These are phyloP conservation scores for Arge pagana DNA, from an alignment of 2,888 invertebrate species.

Conservation along the genomic window DNA sequence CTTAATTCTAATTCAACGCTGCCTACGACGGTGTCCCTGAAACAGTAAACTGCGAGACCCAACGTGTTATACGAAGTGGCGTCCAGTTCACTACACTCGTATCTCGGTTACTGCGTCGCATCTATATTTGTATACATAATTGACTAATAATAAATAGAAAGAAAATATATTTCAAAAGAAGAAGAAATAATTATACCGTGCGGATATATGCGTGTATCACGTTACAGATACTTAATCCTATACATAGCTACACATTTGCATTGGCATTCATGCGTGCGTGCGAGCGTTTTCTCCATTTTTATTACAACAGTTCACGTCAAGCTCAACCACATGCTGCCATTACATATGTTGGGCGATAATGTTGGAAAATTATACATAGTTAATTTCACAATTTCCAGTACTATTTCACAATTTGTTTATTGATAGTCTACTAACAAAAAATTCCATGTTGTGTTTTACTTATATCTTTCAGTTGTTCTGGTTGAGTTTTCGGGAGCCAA, in stretches of 20 bases:
- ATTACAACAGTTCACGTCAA: conserved; percentile 37
- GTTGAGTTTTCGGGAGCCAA: background rate
- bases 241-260: background rate
- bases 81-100: conserved; percentile 16
- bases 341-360: conserved; percentile 32
- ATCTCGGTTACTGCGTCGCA: conserved; percentile 10
- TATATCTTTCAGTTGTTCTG: background rate
- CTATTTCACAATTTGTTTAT: conserved; percentile 3
- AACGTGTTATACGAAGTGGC: conserved; percentile 1
- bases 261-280: too few relatives aligned
- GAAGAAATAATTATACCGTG: background rate
- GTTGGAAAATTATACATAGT: too few relatives aligned
- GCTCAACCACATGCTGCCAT: conserved; percentile 40
- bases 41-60: background rate
- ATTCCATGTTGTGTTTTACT: background rate
- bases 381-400: conserved; percentile 7
- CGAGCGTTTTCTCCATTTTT: conserved; percentile 31
- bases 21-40: conserved; percentile 9
- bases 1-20: too few relatives aligned
- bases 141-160: background rate
- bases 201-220: background rate
- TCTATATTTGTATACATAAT: conserved; percentile 14
- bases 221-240: background rate
- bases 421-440: background rate
- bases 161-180: background rate